Base-by-base conservation (phyloP, 2,888 invertebrate genomes). In the Lithophane ornitopus region DNA sequence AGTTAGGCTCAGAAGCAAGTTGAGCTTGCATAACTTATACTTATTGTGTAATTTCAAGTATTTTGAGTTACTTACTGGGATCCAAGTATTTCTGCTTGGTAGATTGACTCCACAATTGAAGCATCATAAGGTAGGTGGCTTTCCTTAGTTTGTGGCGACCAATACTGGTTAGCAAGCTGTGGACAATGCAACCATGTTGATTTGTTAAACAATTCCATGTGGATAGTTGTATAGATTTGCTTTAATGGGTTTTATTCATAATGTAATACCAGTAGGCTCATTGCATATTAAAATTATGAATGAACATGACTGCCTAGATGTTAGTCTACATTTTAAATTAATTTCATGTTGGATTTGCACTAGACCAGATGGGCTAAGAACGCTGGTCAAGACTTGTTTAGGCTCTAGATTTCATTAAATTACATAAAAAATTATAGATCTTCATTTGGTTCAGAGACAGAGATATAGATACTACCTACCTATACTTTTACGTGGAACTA, bases 161-260 rank as follows among this genome's bases (percentile, higher is more conserved):
- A 99, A 93, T 99, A 99, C 91, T 98, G 98, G 81, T 98, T 98
- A 3, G 99, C 99, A 46, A 99, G 97, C 99, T 99, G 95, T 73
- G 89, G 91, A 90, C 70, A 90, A 90, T 87, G 88, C 87, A 92
- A 95, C 95, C 95, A 96, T 93, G 91, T 93, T 92, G 94, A 94
- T 93, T 94, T 94, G 59, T 82, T 78, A 61, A 62, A 74, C 74
- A 95, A 95, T 93, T 96, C 95, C 94, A 93, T 95, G 93, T 90
- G 94, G 94, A 92, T 80, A 91, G 94, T 93, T 93, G 90, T 89
- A 94, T 94, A 95, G 96, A 96, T 96, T 96, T 94, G 49, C 19
- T 77, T 82, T 65, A 76, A 69, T 81, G 74, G 78, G 62, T 80
- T 80, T 80, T 81, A 74, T 80, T 74, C 59, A 63, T 69, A 76